These are phyloP conservation scores for Mercenaria mercenaria DNA, from an alignment of 1,140 invertebrate genomes.

Conservation along the genomic window DNA sequence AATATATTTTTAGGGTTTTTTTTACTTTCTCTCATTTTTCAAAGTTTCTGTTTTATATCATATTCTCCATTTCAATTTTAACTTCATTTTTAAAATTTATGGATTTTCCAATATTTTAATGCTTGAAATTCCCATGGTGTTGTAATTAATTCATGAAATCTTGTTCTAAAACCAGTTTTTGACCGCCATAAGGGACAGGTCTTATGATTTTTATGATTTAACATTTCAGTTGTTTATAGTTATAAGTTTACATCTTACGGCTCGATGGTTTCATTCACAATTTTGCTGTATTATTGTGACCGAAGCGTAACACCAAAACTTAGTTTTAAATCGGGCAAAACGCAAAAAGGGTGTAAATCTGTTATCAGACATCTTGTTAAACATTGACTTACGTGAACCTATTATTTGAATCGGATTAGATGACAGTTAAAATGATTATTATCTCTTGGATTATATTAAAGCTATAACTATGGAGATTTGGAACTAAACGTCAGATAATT, in stretches of 20 bases:
- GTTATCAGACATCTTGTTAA: neutral
- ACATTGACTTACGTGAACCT: neutral
- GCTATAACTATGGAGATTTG: neutral
- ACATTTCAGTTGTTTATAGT: conserved; percentile 23
- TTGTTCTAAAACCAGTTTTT: neutral
- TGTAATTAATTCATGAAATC: neutral
- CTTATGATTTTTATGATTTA: neutral
- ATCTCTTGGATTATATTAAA: neutral
- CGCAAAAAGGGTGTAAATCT: conserved; percentile 3
- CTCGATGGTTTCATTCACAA: conserved; percentile 11
- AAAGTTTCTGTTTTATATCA: no score
- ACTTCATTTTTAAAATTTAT: no score
- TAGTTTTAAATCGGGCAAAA: conserved; percentile 16
- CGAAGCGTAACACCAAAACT: neutral
- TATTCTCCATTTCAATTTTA: no score
- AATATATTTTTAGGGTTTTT: no score
- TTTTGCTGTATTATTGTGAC: conserved; percentile 10
- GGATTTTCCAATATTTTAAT: no score
- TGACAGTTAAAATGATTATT: conserved; percentile 11
- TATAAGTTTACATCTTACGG: neutral
- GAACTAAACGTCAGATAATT: neutral
- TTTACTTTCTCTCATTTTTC: no score
- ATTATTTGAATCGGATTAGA: neutral
- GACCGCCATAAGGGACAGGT: neutral
- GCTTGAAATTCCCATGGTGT: neutral